Evolutionary conservation across 92 coral and sea anemone genomes (phyloP), one percentile per base, ranked within the genome.

Genomic region (Ricordea florida): DNA sequence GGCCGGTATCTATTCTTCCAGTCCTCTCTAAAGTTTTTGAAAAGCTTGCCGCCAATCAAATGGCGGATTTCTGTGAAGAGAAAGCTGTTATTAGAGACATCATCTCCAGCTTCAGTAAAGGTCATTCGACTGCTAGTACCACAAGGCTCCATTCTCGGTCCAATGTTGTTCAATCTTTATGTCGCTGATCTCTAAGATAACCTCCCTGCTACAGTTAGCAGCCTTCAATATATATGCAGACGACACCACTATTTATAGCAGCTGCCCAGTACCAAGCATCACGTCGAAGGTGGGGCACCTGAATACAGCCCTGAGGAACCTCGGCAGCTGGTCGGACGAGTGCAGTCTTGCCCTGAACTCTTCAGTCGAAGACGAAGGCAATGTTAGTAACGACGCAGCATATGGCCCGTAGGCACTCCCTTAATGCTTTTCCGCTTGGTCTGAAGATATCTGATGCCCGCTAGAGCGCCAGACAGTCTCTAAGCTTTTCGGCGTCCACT

Each of bases 71-170:
- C 32, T 29, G 20, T 18, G 65, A 69, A 35, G 20, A 27, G n/a
- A 74, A 48, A 26, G 31, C 65, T 49, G 45, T 65, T 6, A 63
- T 43, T 50, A 42, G 66, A 27, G 18, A 49, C 53, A 62, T 38
- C n/a, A 66, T 78, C n/a, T 78, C 77, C 43, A 31, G 84, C 10
- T 67, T 78, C 36, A 21, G 76, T 11, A 66, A 62, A 49, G 70
- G 63, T 10, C 57, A 46, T 28, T 68, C 76, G 15, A 68, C 62
- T 50, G 7, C 2, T 5, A 50, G 53, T 62, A 11, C 69, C 69
- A 14, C 53, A 62, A 18, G 29, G 47, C 3, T 35, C 52, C 23
- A 62, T 62, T 2, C 31, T 62, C 3, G 33, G 69, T 6, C 69
- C 69, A 1, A 35, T 62, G 47, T 23, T 38, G 17, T 62, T 62